Evolutionary conservation across 2,888 invertebrate genomes (phyloP).

Genomic region (Platypus cylindrus): DNA sequence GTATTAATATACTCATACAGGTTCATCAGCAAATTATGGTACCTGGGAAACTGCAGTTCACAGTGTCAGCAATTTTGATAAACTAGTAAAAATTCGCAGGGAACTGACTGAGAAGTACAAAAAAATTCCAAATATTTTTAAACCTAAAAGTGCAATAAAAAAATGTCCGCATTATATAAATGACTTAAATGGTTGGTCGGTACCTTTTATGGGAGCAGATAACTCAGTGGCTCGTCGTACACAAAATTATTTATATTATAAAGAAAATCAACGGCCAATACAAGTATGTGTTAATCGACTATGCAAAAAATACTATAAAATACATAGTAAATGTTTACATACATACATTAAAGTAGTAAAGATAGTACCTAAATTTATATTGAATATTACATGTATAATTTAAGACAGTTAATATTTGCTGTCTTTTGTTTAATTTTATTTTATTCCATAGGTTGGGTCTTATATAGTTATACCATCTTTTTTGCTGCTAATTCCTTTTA

Average conservation of each 20-base stretch:
- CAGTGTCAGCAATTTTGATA: constrained; percentile 51
- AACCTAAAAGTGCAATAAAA: constrained; percentile 36
- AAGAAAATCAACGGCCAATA: constrained; percentile 56
- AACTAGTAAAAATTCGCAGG: constrained; percentile 51
- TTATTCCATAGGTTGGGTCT: constrained; percentile 34
- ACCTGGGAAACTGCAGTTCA: constrained; percentile 85
- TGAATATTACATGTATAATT: not conserved
- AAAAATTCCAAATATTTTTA: constrained; percentile 48
- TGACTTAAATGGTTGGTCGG: constrained; percentile 22
- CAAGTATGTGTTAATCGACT: constrained; percentile 48
- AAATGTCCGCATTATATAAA: constrained; percentile 19
- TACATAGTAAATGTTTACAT: not conserved
- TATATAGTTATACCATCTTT: constrained; percentile 46
- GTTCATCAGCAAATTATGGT: constrained; percentile 58
- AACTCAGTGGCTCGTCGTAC: constrained; percentile 68
- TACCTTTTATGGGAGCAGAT: constrained; percentile 71
- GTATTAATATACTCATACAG: too few relatives aligned
- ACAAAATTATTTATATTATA: constrained; percentile 61
- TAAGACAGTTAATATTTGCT: not conserved
- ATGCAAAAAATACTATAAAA: too few relatives aligned
- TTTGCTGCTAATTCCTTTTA: constrained; percentile 36
- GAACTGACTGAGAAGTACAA: constrained; percentile 43
- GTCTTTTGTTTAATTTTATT: not conserved
- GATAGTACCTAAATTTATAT: not conserved
- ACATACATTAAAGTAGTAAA: too few relatives aligned